Evolutionary conservation across 2,113 vertebrate species (phyloP), one percentile per base, ranked within the genome.

Genomic region (Raphicerus campestris): DNA sequence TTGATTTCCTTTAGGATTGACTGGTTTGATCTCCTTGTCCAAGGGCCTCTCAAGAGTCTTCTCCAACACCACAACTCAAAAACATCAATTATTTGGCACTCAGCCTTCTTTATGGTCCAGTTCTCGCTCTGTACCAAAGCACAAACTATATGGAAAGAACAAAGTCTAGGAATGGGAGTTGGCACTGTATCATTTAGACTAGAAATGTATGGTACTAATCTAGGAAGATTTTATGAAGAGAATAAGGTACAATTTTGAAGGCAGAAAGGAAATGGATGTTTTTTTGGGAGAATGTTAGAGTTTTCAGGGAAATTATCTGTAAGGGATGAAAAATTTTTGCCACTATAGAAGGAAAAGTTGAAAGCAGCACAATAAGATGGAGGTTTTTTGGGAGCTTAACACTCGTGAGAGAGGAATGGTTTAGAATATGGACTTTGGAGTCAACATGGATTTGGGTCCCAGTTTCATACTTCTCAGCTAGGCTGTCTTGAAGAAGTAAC

Each of bases 161-260:
- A 61, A 24, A 92, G 55, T 26, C 32, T 58, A 51, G 51, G 10
- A 55, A 53, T 90, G 24, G 58, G 73, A 39, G 9, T 45, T 92
- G 49, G 30, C 47, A 81, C 9, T 81, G 3, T 87, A 51, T 95
- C 11, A 3, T 93, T 9, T 82, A 77, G 86, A 66, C 26, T 63
- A 56, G 24, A 60, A 66, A 80, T 28, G 10, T 75, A 7, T 58
- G 51, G 11, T 49, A 45, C 56, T 89, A 75, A 56, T 55, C 24
- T 55, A 60, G 49, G 70, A 96, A 92, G n/a, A 32, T 51, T 90
- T 93, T 86, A 90, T 70, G 49, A 84, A 60, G 66, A 88, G 63
- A 97, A 60, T 78, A 63, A 96, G 55, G 83, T 85, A 89, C 87
- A 91, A 45, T 93, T 96, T 85, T 91, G 26, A 87, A 89, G 28